Conservation (phyloP, 1,140 invertebrate genomes). For the Drosophila insularis region DNA sequence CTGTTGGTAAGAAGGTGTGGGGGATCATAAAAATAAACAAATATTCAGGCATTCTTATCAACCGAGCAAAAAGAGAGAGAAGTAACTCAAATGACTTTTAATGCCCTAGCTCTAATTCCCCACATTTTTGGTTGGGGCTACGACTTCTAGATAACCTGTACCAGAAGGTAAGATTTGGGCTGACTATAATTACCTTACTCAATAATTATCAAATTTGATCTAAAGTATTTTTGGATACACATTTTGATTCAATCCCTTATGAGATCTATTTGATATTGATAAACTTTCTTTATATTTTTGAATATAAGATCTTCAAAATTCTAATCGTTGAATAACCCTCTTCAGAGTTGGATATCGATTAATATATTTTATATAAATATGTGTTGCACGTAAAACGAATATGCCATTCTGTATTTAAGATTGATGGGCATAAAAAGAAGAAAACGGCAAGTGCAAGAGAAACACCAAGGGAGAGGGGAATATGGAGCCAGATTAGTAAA, state of each 20-base stretch:
- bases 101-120: neutral
- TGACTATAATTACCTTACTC: too few relatives aligned
- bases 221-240: too few relatives aligned
- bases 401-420: neutral
- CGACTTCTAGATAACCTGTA: neutral
- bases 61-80: neutral
- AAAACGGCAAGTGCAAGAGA: neutral
- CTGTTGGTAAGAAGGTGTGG: neutral
- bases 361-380: too few relatives aligned
- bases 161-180: neutral
- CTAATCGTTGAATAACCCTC: too few relatives aligned
- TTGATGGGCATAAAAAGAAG: neutral
- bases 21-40: neutral
- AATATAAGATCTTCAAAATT: too few relatives aligned
- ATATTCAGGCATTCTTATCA: slow-evolving; percentile 3
- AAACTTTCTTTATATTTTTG: too few relatives aligned
- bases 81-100: neutral
- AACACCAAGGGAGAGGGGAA: neutral
- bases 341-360: too few relatives aligned
- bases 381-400: neutral
- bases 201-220: too few relatives aligned
- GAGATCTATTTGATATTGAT: too few relatives aligned
- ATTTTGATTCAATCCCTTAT: too few relatives aligned
- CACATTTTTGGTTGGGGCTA: neutral
- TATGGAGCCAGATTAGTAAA: neutral